phyloP scores from a whole-genome alignment of 2,888 invertebrate genomes.

The Lacanobia wlatinum region DNA sequence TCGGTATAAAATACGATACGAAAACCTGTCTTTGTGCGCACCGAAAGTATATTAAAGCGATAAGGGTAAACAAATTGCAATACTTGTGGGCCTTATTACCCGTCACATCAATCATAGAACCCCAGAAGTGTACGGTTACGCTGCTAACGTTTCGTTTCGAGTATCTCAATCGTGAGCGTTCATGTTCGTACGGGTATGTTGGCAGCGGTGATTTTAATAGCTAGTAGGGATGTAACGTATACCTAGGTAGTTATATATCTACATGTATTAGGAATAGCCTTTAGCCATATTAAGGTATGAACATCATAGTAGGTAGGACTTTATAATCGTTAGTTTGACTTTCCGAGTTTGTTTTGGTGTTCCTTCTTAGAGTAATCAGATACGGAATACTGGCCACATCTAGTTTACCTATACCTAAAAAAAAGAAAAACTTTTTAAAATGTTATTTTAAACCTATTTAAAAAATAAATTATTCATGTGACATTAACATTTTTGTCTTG shows the following conservation, averaged over 20 bases:
- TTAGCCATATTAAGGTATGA: neutral
- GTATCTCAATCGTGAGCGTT: slow-evolving; percentile 69
- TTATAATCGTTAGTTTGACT: neutral
- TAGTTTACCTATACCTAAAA: no score
- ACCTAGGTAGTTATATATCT: neutral
- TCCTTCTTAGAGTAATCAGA: no score
- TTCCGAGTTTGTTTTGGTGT: no score
- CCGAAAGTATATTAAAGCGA: slow-evolving; percentile 84
- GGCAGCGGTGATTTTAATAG: slow-evolving; percentile 38
- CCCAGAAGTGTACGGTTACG: slow-evolving; percentile 84
- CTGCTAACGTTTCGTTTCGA: slow-evolving; percentile 69
- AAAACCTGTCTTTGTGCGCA: slow-evolving; percentile 80
- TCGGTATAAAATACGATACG: slow-evolving; percentile 86
- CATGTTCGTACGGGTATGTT: slow-evolving; percentile 24
- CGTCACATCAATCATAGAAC: slow-evolving; percentile 89
- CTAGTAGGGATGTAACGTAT: neutral
- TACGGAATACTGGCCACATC: no score
- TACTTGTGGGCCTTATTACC: slow-evolving; percentile 89
- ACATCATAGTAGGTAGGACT: neutral
- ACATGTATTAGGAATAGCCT: neutral
- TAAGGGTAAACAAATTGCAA: slow-evolving; percentile 90
- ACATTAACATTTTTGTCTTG: no score
- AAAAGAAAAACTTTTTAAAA: no score
- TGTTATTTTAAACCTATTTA: no score
- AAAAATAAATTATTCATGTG: no score